These are phyloP conservation scores for Stenchaetothrips biformis DNA, from an alignment of 2,888 invertebrate species.

Conservation along the genomic window DNA sequence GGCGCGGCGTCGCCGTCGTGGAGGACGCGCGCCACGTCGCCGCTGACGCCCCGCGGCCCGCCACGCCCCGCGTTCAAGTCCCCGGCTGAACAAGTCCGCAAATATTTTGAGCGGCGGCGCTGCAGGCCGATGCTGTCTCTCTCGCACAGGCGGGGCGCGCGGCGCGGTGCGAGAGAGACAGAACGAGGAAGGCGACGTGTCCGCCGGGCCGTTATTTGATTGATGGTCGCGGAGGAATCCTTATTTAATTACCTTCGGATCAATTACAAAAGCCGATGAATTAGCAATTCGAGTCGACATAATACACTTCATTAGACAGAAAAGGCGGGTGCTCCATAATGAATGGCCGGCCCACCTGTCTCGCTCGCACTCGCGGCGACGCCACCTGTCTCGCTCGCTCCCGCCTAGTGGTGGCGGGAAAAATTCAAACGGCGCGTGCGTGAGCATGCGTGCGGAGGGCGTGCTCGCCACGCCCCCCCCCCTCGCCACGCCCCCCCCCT, in stretches of 20 bases:
- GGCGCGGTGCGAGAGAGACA: background rate
- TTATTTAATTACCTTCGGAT: conserved; percentile 16
- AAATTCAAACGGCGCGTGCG: background rate
- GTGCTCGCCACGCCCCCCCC: background rate
- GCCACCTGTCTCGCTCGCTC: background rate
- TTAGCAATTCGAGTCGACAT: conserved; percentile 15
- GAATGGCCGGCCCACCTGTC: conserved; percentile 32
- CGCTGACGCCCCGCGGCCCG: conserved; percentile 39
- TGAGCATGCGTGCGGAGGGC: background rate
- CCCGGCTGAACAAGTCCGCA: conserved; percentile 38
- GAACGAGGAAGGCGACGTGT: background rate
- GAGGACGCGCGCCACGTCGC: conserved; percentile 37
- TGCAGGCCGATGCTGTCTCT: background rate
- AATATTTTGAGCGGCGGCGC: conserved; percentile 26
- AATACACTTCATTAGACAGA: conserved; percentile 37
- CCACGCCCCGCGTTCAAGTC: conserved; percentile 33
- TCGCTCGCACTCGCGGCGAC: conserved; percentile 33
- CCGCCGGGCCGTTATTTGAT: conserved; percentile 30
- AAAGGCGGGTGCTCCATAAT: conserved; percentile 36
- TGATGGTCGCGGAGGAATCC: background rate
- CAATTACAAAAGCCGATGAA: conserved; percentile 17
- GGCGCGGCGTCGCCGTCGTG: background rate
- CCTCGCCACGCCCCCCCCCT: conserved; percentile 38
- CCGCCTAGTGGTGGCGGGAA: background rate
- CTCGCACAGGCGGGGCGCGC: background rate